phyloP scores from a whole-genome alignment of 1,140 invertebrate genomes.

The Dreissena polymorpha region DNA sequence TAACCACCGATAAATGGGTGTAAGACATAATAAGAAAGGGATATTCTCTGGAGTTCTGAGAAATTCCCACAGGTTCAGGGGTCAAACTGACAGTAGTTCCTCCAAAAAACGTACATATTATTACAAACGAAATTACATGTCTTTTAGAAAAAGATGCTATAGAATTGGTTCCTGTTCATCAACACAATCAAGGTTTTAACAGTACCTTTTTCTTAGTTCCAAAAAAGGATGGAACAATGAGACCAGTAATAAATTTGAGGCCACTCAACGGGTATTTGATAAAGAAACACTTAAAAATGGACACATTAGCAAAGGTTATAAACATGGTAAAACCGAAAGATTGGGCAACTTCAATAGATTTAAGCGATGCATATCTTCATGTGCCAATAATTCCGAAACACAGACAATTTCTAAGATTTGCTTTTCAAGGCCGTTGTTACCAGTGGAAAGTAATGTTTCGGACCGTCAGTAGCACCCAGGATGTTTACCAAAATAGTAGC shows the following conservation, averaged over 20 bases:
- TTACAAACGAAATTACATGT: constrained; percentile 44
- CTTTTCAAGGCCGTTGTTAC: constrained; percentile 21
- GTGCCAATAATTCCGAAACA: constrained; percentile 49
- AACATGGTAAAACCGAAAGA: constrained; percentile 53
- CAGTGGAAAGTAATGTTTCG: constrained; percentile 49
- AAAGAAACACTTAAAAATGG: constrained; percentile 60
- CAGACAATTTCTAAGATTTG: constrained; percentile 52
- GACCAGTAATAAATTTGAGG: constrained; percentile 50
- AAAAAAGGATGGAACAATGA: constrained; percentile 45
- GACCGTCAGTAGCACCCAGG: constrained; percentile 35
- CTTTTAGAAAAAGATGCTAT: constrained; percentile 46
- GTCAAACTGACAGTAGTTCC: constrained; percentile 5
- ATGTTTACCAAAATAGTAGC: constrained; percentile 34
- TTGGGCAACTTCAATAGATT: constrained; percentile 54
- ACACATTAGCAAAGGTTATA: constrained; percentile 50
- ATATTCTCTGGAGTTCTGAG: constrained; percentile 42
- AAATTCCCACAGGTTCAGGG: constrained; percentile 23
- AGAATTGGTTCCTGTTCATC: constrained; percentile 15
- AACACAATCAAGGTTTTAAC: constrained; percentile 48
- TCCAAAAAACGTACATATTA: constrained; percentile 34
- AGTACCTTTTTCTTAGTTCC: constrained; percentile 58
- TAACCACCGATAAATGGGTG: constrained; percentile 37
- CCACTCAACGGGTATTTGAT: constrained; percentile 41
- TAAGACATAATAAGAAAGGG: constrained; percentile 38
- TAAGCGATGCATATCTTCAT: constrained; percentile 59